Evolutionary conservation across 2,113 vertebrate genomes (phyloP).

Genomic region (Callopanchax toddi): DNA sequence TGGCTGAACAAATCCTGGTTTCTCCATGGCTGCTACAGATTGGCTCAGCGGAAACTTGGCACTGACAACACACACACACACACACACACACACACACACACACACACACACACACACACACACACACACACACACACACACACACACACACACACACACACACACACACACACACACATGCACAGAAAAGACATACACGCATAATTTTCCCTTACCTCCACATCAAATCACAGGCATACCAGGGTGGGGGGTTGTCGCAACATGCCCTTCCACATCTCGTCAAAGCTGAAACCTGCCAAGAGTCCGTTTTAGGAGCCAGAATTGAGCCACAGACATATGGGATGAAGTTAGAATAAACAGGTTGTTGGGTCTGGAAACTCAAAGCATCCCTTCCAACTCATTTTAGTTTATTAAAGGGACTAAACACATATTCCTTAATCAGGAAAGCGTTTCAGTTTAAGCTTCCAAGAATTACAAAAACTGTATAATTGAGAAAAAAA

Average conservation of each 20-base stretch:
- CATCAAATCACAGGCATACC: slow-evolving; percentile 43
- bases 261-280: slow-evolving; percentile 62
- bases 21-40: slow-evolving; percentile 70
- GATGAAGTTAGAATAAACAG: slow-evolving; percentile 23
- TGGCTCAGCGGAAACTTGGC: slow-evolving; percentile 71
- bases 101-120: slow-evolving; percentile 11
- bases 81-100: slow-evolving; percentile 5
- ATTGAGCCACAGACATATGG: slow-evolving; percentile 54
- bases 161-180: background rate
- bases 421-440: no score
- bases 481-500: no score
- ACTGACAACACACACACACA: slow-evolving; percentile 25
- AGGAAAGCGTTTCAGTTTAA: no score
- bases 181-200: slow-evolving; percentile 24
- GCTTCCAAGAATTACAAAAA: no score
- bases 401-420: background rate
- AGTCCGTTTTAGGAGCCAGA: slow-evolving; percentile 42
- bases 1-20: slow-evolving; percentile 63
- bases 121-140: slow-evolving; percentile 10
- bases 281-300: slow-evolving; percentile 49
- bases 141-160: slow-evolving; percentile 9
- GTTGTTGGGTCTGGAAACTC: slow-evolving; percentile 15
- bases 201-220: slow-evolving; percentile 11
- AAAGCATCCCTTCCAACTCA: background rate
- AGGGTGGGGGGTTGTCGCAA: slow-evolving; percentile 50